phyloP scores from a whole-genome alignment of 2,888 invertebrate species.

The Platycheirus albimanus region DNA sequence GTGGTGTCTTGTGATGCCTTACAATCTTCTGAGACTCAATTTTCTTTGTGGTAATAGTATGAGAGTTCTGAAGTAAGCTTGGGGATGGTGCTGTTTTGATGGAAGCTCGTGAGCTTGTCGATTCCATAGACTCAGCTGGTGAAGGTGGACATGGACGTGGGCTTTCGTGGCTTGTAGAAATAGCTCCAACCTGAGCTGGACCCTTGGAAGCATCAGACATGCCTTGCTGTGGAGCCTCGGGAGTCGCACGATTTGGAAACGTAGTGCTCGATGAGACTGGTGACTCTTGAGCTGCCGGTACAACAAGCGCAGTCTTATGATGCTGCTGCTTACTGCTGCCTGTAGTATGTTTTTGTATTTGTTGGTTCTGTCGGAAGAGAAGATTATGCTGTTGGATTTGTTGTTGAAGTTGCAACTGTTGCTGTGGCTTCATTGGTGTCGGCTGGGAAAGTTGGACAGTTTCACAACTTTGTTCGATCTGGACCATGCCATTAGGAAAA shows the following conservation, averaged over 20 bases:
- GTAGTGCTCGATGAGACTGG: slow-evolving; percentile 79
- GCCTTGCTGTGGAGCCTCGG: slow-evolving; percentile 74
- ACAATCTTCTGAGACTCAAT: slow-evolving; percentile 72
- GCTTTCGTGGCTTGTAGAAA: slow-evolving; percentile 92
- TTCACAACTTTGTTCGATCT: slow-evolving; percentile 76
- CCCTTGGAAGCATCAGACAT: slow-evolving; percentile 83
- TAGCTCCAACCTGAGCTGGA: slow-evolving; percentile 92
- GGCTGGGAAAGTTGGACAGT: slow-evolving; percentile 61
- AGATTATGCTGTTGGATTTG: slow-evolving; percentile 78
- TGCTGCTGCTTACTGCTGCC: slow-evolving; percentile 43
- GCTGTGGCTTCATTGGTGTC: slow-evolving; percentile 76
- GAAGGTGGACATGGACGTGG: slow-evolving; percentile 86
- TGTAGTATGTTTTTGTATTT: slow-evolving; percentile 66
- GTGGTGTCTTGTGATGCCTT: slow-evolving; percentile 64
- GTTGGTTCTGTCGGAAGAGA: slow-evolving; percentile 76
- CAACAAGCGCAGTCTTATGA: slow-evolving; percentile 78
- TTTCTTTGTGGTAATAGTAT: slow-evolving; percentile 56
- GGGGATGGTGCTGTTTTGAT: slow-evolving; percentile 74
- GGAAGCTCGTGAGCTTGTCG: slow-evolving; percentile 73
- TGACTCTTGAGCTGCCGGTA: slow-evolving; percentile 82
- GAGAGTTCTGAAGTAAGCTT: slow-evolving; percentile 52
- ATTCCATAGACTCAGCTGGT: slow-evolving; percentile 83
- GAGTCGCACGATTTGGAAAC: slow-evolving; percentile 75
- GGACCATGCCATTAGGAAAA: slow-evolving; percentile 77
- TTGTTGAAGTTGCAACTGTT: slow-evolving; percentile 77